Evolutionary conservation across 2,797 vertebrate species (phyloP), one percentile per base, ranked within the genome.

Genomic region (Channa striata): DNA sequence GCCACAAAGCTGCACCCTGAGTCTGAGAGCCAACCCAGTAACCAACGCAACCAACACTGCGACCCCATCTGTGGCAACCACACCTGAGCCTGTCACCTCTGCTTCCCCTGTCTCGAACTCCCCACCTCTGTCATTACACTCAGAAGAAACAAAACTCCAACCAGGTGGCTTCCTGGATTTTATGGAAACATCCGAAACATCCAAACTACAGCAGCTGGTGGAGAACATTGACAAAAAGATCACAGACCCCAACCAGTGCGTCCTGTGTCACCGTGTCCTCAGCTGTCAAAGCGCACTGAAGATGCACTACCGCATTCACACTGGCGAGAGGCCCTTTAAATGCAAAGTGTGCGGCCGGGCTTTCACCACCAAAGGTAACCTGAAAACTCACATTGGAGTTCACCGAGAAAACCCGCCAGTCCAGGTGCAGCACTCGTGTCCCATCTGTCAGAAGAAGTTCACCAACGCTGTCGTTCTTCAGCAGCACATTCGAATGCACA

Each of bases 221-320:
- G 98, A 99, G 90, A 99, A 97, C 86, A 98, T 99, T 19, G 97
- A 99, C 90, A 98, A 96, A 91, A 98, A 98, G 91, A 96, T 97
- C 80, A 95, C 95, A 0, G 97, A 94, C 30, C 95, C 96, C 50
- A 99, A 99, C 93, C 96, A 98, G 87, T 99, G 98, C 0, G 89
- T 96, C 84, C 96, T 99, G 84, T 99, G 98, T 87, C 96, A 96
- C 89, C 95, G 97, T 0, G 96, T 99, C 72, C 96, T 99, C 82
- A 99, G 97, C 92, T 99, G 98, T 88, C 97, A 97, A 93, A 99
- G 97, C 0, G 97, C 98, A 3, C 95, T 99, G 72, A 98, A 97
- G 93, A 99, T 99, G 98, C 98, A 99, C 92, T 97, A 99, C 84
- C 94, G 97, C 84, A 97, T 97, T 5, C 98, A 99, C 94, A 98